These are phyloP conservation scores for Nannobrachium achirus DNA, from an alignment of 2,113 vertebrate genomes.

Conservation along the genomic window DNA sequence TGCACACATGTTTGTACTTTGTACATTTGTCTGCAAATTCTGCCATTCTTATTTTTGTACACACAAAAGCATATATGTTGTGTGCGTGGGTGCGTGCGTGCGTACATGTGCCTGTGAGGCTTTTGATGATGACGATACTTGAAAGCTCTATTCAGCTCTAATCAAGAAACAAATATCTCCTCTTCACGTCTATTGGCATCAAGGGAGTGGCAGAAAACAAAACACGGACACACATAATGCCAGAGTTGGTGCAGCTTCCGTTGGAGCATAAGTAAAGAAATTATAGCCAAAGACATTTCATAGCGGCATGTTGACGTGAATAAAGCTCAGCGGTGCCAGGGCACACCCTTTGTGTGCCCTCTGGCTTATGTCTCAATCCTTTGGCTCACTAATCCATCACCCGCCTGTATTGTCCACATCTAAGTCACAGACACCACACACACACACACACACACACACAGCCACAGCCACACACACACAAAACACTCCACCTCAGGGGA, in stretches of 20 bases:
- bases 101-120: neutral
- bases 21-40: no score
- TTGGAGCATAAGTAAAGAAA: neutral
- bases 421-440: neutral
- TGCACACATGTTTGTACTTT: no score
- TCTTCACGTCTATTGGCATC: conserved; percentile 2
- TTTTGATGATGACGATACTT: conserved; percentile 21
- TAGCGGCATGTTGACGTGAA: no score
- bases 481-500: no score
- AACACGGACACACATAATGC: conserved; percentile 1
- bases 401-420: conserved; percentile 11
- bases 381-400: conserved; percentile 11
- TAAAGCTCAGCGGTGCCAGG: neutral
- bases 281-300: no score
- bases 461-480: no score
- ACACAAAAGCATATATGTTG: no score
- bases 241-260: conserved; percentile 13
- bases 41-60: no score
- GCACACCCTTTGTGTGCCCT: conserved; percentile 20
- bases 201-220: conserved; percentile 10
- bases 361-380: conserved; percentile 30
- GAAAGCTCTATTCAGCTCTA: conserved; percentile 28
- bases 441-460: no score
- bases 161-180: conserved; percentile 34
- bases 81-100: no score